Base-by-base conservation (phyloP, 1,140 invertebrate genomes). In the Harlomillsia oculata region DNA sequence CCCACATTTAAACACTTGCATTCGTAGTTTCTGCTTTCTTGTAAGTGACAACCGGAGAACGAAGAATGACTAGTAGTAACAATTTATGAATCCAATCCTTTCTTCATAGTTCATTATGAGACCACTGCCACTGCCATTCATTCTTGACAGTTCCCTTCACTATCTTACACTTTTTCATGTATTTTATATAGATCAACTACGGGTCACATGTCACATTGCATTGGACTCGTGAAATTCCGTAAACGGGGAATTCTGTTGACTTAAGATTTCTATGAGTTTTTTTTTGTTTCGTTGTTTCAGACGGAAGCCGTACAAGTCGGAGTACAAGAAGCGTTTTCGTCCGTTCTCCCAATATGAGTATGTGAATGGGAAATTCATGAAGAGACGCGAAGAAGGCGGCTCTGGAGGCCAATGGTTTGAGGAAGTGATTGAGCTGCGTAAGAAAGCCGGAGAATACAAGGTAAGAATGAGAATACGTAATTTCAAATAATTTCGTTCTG, bases 381-480 rank as follows among this genome's bases (percentile, higher is more conserved):
- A 80, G 75, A 75, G 74, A 68, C 76, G 75, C 71, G 72, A 59
- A 69, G 45, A 60, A 46, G 30, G 25, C 16, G 28, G 56, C 61
- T 60, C 59, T 29, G 63, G 57, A 75, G 79, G 66, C 51, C 79
- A 82, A 64, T 88, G 85, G 85, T 87, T 84, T 73, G 78, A 78
- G 64, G 85, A 88, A 72, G 85, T 91, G 66, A 78, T 89, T 67
- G 88, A 91, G 74, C 77, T 91, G 60, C 80, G 88, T 66, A 88
- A 88, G 72, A 87, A 90, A 71, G 89, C 89, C 69, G 87, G 85
- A 67, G 87, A 91, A 72, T 92, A 92, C 73, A 89, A 89, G 81
- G 87, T 89, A 62, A 59, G 66, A n/a, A n/a, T n/a, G n/a, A n/a
- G n/a, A n/a, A n/a, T n/a, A n/a, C n/a, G n/a, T n/a, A n/a, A n/a